Evolutionary conservation across 2,797 vertebrate genomes (phyloP).

Genomic region (Dendrocincla fuliginosa): DNA sequence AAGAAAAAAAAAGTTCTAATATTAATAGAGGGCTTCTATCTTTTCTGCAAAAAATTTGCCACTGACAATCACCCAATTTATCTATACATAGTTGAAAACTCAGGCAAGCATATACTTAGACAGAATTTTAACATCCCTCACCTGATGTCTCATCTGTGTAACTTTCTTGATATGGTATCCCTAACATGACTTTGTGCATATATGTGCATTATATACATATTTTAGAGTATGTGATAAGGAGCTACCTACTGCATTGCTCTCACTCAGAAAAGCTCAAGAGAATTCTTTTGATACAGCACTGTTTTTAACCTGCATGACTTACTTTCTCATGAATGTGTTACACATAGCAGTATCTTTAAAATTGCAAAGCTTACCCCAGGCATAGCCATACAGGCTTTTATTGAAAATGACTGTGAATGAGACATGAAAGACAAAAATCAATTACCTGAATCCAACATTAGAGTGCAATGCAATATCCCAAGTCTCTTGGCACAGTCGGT

Average conservation of each 20-base stretch:
- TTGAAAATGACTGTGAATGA: background rate
- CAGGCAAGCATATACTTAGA: background rate
- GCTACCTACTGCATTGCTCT: background rate
- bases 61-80: background rate
- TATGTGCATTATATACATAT: background rate
- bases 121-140: background rate
- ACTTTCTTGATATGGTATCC: background rate
- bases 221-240: background rate
- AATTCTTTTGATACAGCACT: background rate
- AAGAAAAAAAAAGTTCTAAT: background rate
- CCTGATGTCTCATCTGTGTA: background rate
- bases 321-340: background rate
- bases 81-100: background rate
- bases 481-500: slow-evolving; percentile 74
- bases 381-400: background rate
- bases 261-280: background rate
- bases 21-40: background rate
- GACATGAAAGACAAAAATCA: background rate
- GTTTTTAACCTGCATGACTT: background rate
- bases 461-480: slow-evolving; percentile 88
- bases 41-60: background rate
- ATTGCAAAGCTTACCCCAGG: background rate
- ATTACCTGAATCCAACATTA: slow-evolving; percentile 90
- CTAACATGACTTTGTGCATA: background rate
- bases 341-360: background rate